Evolutionary conservation across 2,888 invertebrate genomes (phyloP).

Genomic region (Nezara viridula): DNA sequence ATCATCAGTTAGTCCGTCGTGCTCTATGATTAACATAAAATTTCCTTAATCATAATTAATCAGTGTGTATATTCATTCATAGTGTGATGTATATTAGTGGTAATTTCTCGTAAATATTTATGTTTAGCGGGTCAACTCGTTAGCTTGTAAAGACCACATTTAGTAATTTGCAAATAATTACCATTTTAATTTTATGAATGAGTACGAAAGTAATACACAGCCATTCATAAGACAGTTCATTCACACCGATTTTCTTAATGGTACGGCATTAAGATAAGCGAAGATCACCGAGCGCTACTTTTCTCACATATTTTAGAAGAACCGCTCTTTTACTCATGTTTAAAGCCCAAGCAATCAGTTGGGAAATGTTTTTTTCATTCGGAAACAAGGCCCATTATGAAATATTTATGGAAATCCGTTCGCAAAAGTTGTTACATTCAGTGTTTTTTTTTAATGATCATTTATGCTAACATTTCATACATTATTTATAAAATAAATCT

Average conservation of each 20-base stretch:
- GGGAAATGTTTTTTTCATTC: slow-evolving; percentile 36
- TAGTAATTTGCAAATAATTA: slow-evolving; percentile 3
- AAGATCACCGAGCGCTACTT: slow-evolving; percentile 14
- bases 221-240: slow-evolving; percentile 21
- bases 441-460: too few species aligned
- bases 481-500: slow-evolving; percentile 1
- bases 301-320: slow-evolving; percentile 47
- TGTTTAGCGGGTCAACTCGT: not conserved
- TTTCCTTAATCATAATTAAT: not conserved
- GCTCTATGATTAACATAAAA: not conserved
- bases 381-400: not conserved
- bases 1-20: not conserved
- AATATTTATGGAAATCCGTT: slow-evolving; percentile 45
- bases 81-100: not conserved
- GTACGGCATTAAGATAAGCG: slow-evolving; percentile 1
- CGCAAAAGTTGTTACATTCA: not conserved
- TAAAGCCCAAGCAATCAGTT: slow-evolving; percentile 1
- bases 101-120: slow-evolving; percentile 22
- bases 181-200: slow-evolving; percentile 27
- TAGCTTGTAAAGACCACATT: not conserved
- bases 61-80: not conserved
- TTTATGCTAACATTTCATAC: not conserved
- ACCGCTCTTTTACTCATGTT: slow-evolving; percentile 22
- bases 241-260: slow-evolving; percentile 33
- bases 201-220: not conserved